A percentile compares a stretch with the other conserved stretches of the same genome.
These are phyloP conservation scores for Acanthiza pusilla DNA, from an alignment of 2,797 vertebrate species.

Conservation along the genomic window DNA sequence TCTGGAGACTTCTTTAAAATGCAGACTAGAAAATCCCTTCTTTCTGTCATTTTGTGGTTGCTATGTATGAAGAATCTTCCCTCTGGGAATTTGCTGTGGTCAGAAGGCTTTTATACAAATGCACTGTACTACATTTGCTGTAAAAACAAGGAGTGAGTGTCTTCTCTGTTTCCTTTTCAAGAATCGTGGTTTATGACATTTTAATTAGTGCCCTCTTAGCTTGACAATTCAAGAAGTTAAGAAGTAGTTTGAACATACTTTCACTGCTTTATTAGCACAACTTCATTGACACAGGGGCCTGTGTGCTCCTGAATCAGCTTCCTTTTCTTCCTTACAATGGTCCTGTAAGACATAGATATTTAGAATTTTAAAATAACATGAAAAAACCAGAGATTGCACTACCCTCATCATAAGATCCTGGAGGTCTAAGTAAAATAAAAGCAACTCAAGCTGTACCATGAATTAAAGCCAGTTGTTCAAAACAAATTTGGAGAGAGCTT, in stretches of 20 bases:
- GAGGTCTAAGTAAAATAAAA: background rate
- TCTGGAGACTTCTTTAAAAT: background rate
- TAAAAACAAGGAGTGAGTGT: background rate
- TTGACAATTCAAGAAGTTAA: background rate
- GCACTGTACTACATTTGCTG: background rate
- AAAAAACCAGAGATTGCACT: background rate
- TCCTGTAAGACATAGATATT: background rate
- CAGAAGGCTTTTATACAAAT: background rate
- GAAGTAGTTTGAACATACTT: background rate
- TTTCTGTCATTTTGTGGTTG: conserved; percentile 1
- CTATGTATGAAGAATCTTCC: conserved; percentile 1
- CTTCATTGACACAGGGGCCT: background rate
- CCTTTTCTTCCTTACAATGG: background rate
- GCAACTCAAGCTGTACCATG: accelerated
- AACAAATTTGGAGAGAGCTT: background rate
- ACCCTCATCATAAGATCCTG: background rate
- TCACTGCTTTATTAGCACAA: background rate
- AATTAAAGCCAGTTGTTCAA: background rate
- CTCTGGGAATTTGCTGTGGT: conserved; percentile 22
- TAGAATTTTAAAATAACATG: background rate
- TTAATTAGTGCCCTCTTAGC: background rate
- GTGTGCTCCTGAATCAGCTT: background rate
- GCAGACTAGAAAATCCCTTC: background rate
- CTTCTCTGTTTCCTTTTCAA: conserved; percentile 1
- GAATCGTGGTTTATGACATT: background rate